These are phyloP conservation scores for Gallinago stenura DNA, from an alignment of 2,797 vertebrate genomes.

Conservation along the genomic window DNA sequence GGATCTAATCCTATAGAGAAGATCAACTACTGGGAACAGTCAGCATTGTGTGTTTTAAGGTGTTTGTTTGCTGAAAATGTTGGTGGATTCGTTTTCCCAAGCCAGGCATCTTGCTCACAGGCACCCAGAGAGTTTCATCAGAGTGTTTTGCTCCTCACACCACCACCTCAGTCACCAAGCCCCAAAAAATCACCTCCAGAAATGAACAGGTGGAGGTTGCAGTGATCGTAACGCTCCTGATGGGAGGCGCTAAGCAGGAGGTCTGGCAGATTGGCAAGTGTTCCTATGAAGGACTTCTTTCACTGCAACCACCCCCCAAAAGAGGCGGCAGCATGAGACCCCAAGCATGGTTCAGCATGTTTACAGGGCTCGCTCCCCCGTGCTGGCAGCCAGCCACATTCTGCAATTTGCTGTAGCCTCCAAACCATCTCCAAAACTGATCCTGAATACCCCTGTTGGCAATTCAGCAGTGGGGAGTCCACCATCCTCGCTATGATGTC, in stretches of 20 bases:
- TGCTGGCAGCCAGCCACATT: neutral
- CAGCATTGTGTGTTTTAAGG: neutral
- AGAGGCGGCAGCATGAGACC: neutral
- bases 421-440: neutral
- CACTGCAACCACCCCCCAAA: neutral
- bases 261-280: neutral
- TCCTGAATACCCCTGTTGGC: neutral
- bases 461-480: neutral
- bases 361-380: accelerated
- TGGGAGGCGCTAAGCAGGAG: neutral
- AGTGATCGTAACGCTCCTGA: neutral
- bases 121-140: neutral
- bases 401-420: neutral
- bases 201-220: neutral
- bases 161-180: neutral
- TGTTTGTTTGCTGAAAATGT: neutral
- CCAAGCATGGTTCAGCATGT: accelerated
- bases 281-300: neutral
- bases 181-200: neutral
- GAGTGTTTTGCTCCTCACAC: accelerated
- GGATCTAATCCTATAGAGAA: neutral
- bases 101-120: accelerated
- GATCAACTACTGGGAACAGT: neutral
- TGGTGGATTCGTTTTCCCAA: neutral
- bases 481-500: accelerated